These are phyloP conservation scores for Spicauda simplicius DNA, from an alignment of 2,888 invertebrate species.

Conservation along the genomic window DNA sequence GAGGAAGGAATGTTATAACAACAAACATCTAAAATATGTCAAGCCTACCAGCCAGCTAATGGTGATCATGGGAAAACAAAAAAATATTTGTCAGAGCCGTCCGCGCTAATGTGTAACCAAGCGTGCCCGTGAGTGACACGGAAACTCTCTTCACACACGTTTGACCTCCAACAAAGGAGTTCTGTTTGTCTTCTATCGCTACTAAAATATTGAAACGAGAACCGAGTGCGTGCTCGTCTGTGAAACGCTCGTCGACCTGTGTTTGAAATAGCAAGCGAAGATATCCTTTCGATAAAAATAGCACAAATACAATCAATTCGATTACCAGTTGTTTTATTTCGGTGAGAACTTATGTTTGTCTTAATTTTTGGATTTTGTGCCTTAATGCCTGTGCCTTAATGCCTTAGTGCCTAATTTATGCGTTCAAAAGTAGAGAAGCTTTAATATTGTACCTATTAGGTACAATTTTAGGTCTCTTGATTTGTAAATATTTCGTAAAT, in stretches of 20 bases:
- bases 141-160: constrained; percentile 82
- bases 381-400: background rate
- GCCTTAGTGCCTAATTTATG: background rate
- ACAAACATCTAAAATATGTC: constrained; percentile 65
- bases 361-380: too few species aligned
- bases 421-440: too few species aligned
- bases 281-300: constrained; percentile 17
- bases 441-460: too few species aligned
- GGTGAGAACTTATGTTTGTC: background rate
- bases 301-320: background rate
- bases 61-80: constrained; percentile 79
- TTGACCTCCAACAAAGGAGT: constrained; percentile 82
- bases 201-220: constrained; percentile 83
- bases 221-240: constrained; percentile 70
- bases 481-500: too few species aligned
- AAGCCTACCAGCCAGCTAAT: constrained; percentile 60
- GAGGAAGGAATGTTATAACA: constrained; percentile 56
- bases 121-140: constrained; percentile 74
- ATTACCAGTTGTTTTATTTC: background rate
- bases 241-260: constrained; percentile 56
- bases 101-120: constrained; percentile 79
- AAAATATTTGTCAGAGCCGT: constrained; percentile 75
- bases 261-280: constrained; percentile 49
- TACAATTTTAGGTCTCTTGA: too few species aligned
- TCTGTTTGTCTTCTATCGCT: constrained; percentile 79